Percentiles rank a stretch among this genome's conserved stretches.
phyloP scores from a whole-genome alignment of 37 sponge, comb jelly and placozoan genomes.

The Mnemiopsis leidyi region DNA sequence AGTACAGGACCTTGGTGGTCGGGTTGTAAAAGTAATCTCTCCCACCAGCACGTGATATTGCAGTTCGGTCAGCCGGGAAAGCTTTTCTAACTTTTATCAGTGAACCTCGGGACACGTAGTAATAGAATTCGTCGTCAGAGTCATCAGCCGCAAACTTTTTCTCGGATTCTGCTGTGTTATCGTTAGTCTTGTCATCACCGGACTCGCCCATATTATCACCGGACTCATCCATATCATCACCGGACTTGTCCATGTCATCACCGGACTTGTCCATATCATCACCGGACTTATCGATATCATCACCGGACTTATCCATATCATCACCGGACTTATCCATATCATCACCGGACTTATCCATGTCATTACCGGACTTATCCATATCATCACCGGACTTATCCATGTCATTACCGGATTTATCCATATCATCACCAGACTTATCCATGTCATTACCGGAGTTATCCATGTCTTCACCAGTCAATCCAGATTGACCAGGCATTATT shows the following conservation, averaged over 20 bases:
- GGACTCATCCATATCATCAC: not conserved
- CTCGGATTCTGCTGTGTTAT: not conserved
- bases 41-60: not conserved
- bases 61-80: not conserved
- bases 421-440: constrained; percentile 10
- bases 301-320: not conserved
- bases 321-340: not conserved
- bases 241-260: not conserved
- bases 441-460: not conserved
- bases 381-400: not conserved
- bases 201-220: not conserved
- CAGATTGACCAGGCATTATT: not conserved
- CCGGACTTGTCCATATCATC: not conserved
- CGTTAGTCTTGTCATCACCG: not conserved
- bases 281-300: not conserved
- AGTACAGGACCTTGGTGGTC: not conserved
- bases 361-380: not conserved
- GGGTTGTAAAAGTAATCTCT: not conserved
- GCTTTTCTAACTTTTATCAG: not conserved
- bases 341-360: not conserved
- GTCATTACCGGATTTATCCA: not conserved
- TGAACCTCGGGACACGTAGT: not conserved
- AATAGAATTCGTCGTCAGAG: not conserved
- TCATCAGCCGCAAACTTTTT: not conserved
- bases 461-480: not conserved